Base-by-base conservation (phyloP, 92 coral and sea anemone species). In the Plumapathes pennacea region DNA sequence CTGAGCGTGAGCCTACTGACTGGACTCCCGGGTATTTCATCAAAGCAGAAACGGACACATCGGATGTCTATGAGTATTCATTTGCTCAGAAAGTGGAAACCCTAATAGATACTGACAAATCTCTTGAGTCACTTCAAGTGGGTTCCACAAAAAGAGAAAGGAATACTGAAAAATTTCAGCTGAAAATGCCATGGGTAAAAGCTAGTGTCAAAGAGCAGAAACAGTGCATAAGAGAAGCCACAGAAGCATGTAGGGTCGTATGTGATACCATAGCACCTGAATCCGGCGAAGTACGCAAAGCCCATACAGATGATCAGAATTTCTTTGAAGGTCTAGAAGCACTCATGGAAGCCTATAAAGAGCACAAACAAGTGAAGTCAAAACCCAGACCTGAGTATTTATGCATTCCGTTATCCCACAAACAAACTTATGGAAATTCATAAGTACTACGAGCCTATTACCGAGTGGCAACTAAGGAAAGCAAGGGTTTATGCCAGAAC, bases 401-500 rank as follows among this genome's bases (percentile, higher is more conserved):
- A 75, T 65, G 63, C 60, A 18, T 51, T 60, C 34, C 64, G 27
- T 18, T 65, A 64, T 75, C 38, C 82, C 3, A 65, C 61, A 10
- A 65, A 57, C 46, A 64, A 26, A 27, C 75, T 75, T 5, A 65
- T 75, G 10, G 73, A 75, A 55, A 23, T 75, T 27, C 75, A 75
- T 48, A 67, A 56, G 41, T 32, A 12, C 3, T 57, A 57, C 40
- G 67, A 69, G 46, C 65, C 76, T n/a, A 57, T 69, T 43, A 64
- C 75, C 47, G 73, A 64, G 54, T 75, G 75, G 75, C 54, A 75
- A 60, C 50, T 75, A 29, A 68, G 82, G 17, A 75, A 75, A 49
- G 82, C 82, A 21, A 64, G 71, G 29, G 58, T 65, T 63, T 74
- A 75, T 10, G 82, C 61, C 50, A 58, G 46, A 20, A 45, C 29